A percentile compares a stretch with the other conserved stretches of the same genome.
Conservation (phyloP, 2,797 vertebrate genomes). For the Thripadectes ignobilis region DNA sequence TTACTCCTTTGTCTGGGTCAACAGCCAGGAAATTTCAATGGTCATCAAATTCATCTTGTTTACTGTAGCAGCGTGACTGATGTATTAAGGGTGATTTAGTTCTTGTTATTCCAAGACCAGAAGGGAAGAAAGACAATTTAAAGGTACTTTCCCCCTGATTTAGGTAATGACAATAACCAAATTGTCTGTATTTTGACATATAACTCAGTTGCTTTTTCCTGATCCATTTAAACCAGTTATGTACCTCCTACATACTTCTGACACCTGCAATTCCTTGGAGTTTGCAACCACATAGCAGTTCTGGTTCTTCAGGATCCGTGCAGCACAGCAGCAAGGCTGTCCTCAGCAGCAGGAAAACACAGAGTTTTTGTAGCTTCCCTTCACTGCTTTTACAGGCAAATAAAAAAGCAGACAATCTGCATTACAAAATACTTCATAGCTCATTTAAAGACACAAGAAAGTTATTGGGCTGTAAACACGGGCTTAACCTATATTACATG, state of each 20-base stretch:
- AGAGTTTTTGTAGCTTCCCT: conserved; percentile 24
- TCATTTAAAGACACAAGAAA: conserved; percentile 21
- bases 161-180: neutral
- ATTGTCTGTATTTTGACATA: neutral
- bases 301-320: neutral
- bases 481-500: conserved; percentile 17
- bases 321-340: neutral
- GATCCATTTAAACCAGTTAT: neutral
- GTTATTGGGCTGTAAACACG: conserved; percentile 50
- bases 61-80: neutral
- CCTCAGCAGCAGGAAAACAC: neutral
- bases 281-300: neutral
- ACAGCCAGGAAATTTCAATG: neutral
- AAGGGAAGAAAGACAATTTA: neutral
- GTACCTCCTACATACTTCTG: neutral
- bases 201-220: neutral
- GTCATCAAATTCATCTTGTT: neutral
- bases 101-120: neutral
- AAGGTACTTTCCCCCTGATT: accelerated
- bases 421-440: conserved; percentile 42
- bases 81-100: neutral
- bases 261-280: neutral
- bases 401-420: conserved; percentile 27
- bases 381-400: conserved; percentile 47
- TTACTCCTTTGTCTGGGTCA: neutral